These are phyloP conservation scores for Galemys pyrenaicus DNA, from an alignment of 2,113 vertebrate species.

Conservation along the genomic window DNA sequence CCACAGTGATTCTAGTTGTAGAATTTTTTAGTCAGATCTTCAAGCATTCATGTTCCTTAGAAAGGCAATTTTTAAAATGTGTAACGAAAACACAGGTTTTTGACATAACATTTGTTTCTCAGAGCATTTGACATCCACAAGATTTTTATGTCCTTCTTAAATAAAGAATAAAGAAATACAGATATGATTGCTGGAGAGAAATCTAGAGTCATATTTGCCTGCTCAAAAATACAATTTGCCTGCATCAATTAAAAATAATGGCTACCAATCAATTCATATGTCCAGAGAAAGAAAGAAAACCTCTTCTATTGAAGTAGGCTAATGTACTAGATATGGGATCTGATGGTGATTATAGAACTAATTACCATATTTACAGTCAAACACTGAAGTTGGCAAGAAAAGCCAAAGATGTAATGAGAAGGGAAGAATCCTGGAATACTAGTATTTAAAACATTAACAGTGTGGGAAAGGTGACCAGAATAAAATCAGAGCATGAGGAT, in stretches of 20 bases:
- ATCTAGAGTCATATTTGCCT: neutral
- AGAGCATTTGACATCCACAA: neutral
- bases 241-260: neutral
- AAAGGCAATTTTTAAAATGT: neutral
- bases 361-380: neutral
- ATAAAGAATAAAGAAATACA: neutral
- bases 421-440: neutral
- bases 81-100: neutral
- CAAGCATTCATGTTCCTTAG: neutral
- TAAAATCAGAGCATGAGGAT: neutral
- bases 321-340: neutral
- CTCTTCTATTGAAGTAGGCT: neutral
- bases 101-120: neutral
- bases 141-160: neutral
- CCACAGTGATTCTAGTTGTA: neutral
- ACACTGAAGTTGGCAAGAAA: neutral
- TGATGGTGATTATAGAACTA: neutral
- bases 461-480: neutral
- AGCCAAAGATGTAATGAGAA: neutral
- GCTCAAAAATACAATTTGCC: neutral
- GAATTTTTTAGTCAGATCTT: neutral
- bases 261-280: neutral
- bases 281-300: neutral
- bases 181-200: neutral
- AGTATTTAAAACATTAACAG: neutral